These are phyloP conservation scores for Ichneumoninae sp. DNA, from an alignment of 2,888 invertebrate species.

Conservation along the genomic window DNA sequence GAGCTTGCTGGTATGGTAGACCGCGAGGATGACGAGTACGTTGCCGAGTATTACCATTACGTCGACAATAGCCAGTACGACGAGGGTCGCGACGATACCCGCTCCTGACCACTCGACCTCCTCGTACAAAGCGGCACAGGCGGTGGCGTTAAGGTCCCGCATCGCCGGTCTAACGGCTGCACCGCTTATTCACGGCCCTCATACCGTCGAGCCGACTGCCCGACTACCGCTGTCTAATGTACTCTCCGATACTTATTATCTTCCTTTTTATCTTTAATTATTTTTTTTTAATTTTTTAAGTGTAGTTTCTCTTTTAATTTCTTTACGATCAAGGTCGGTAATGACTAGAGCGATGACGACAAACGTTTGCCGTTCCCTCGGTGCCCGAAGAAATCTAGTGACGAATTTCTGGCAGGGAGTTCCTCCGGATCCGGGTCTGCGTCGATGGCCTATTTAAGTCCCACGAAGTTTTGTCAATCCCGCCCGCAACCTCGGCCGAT, in stretches of 20 bases:
- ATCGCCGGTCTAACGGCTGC: conserved; percentile 85
- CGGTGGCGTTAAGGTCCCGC: conserved; percentile 92
- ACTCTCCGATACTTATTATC: conserved; percentile 40
- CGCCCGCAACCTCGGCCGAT: not conserved
- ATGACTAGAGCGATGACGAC: too few relatives aligned
- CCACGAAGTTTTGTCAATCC: not conserved
- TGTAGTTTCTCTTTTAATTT: not conserved
- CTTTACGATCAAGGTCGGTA: not conserved
- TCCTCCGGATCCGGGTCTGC: not conserved
- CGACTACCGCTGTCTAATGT: conserved; percentile 22
- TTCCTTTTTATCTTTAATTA: conserved; percentile 18
- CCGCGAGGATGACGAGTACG: conserved; percentile 96
- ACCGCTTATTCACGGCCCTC: conserved; percentile 67
- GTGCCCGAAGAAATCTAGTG: not conserved
- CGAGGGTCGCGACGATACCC: conserved; percentile 90
- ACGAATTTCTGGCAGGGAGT: not conserved
- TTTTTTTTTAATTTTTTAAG: not conserved
- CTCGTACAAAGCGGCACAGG: conserved; percentile 92
- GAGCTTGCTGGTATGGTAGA: conserved; percentile 95
- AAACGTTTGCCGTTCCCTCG: not conserved
- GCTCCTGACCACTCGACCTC: conserved; percentile 94
- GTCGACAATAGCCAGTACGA: conserved; percentile 93
- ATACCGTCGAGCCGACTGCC: conserved; percentile 44
- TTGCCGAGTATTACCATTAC: conserved; percentile 96
- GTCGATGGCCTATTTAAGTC: not conserved